Conservation (phyloP, 2,113 vertebrate genomes). For the Pimephales promelas region DNA sequence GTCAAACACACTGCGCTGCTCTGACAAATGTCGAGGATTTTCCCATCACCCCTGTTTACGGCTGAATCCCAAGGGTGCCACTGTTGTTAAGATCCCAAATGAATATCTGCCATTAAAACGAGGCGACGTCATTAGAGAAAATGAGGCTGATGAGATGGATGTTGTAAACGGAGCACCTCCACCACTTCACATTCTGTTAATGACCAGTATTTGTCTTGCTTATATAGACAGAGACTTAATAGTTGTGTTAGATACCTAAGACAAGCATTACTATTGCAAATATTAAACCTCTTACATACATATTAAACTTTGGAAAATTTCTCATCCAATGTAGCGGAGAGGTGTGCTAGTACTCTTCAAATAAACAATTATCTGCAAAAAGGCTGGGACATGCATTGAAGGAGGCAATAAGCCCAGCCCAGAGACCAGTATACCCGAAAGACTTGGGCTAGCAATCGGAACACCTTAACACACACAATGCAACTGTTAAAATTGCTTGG, state of each 20-base stretch:
- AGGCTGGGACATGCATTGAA: neutral
- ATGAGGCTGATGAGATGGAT: conserved; percentile 38
- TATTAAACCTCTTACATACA: neutral
- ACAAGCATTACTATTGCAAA: neutral
- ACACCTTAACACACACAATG: neutral
- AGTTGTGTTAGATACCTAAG: conserved; percentile 6
- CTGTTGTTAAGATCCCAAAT: conserved; percentile 26
- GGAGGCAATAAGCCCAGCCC: neutral
- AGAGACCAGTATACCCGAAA: neutral
- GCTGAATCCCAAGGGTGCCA: neutral
- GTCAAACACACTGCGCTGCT: conserved; percentile 37
- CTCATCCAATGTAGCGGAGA: neutral
- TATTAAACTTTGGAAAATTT: neutral
- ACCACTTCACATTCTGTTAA: neutral
- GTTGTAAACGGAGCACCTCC: conserved; percentile 38
- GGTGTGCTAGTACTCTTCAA: neutral
- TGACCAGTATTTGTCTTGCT: neutral
- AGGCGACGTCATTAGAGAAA: conserved; percentile 29
- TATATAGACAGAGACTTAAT: conserved; percentile 3
- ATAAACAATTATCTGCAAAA: neutral
- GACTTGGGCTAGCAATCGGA: neutral
- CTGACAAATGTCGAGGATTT: conserved; percentile 47
- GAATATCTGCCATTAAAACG: conserved; percentile 30
- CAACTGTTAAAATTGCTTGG: neutral
- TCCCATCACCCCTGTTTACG: conserved; percentile 33